Percentiles rank a stretch among this genome's conserved stretches.
phyloP scores from a whole-genome alignment of 1,140 invertebrate species.

The Popillia japonica region DNA sequence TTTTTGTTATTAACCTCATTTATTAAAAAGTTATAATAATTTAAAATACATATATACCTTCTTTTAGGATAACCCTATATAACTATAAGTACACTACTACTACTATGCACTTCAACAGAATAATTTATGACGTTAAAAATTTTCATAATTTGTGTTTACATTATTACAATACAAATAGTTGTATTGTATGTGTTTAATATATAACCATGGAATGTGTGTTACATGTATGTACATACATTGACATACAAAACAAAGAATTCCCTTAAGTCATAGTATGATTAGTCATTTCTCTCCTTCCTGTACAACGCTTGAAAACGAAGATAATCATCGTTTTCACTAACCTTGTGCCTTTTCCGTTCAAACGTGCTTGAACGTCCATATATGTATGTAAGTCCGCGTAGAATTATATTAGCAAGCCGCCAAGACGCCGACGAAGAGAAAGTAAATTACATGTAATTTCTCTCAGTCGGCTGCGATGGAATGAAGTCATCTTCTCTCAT shows the following conservation, averaged over 20 bases:
- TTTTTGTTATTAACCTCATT: too few species aligned
- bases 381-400: neutral
- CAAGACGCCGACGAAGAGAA: constrained; percentile 12
- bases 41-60: too few species aligned
- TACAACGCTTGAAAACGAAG: neutral
- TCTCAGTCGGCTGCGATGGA: neutral
- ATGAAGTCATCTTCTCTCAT: constrained; percentile 30
- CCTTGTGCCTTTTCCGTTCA: neutral
- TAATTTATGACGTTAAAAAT: too few species aligned
- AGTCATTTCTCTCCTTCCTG: neutral
- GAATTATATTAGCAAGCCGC: neutral
- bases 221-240: neutral
- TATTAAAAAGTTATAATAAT: too few species aligned
- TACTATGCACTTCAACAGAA: too few species aligned
- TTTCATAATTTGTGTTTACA: too few species aligned
- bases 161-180: too few species aligned
- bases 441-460: constrained; percentile 31
- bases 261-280: neutral
- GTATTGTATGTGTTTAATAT: too few species aligned
- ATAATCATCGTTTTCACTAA: neutral
- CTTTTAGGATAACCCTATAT: too few species aligned
- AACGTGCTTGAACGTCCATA: neutral
- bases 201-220: too few species aligned
- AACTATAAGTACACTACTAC: too few species aligned
- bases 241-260: neutral